A percentile compares a stretch with the other conserved stretches of the same genome.
Evolutionary conservation across 1,140 invertebrate genomes (phyloP).

Genomic region (Gryllus bimaculatus): DNA sequence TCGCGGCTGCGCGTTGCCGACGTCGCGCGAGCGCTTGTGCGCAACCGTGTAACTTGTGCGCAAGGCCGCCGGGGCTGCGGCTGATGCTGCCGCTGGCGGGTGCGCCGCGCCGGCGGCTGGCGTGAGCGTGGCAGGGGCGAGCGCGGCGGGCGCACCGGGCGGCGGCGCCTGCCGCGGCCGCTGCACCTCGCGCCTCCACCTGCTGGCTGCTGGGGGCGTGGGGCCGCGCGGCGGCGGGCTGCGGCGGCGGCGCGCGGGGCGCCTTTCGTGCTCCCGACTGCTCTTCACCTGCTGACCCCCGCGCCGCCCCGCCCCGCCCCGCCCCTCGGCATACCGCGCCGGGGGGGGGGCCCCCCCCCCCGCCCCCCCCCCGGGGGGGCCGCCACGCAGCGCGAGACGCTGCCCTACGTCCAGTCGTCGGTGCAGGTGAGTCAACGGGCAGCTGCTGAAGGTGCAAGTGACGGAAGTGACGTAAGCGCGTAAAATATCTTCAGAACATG

Average conservation of each 20-base stretch:
- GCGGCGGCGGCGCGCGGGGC: conserved; percentile 38
- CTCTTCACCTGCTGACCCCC: conserved; percentile 56
- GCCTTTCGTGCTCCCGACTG: conserved; percentile 32
- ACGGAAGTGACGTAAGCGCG: too few relatives aligned
- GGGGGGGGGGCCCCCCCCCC: too few relatives aligned
- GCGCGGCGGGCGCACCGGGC: too few relatives aligned
- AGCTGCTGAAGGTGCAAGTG: too few relatives aligned
- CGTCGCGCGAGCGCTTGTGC: too few relatives aligned
- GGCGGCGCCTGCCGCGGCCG: conserved; percentile 31
- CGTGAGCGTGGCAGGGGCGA: too few relatives aligned
- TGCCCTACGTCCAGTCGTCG: neutral
- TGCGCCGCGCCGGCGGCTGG: too few relatives aligned
- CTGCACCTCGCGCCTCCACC: conserved; percentile 58
- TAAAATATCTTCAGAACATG: too few relatives aligned
- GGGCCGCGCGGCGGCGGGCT: conserved; percentile 38
- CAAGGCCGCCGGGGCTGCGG: neutral
- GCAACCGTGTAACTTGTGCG: neutral
- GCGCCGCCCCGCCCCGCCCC: conserved; percentile 8
- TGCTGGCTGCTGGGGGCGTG: conserved; percentile 58
- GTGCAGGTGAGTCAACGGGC: too few relatives aligned
- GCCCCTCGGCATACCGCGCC: neutral
- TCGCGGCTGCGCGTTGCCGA: too few relatives aligned
- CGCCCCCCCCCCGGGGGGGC: too few relatives aligned
- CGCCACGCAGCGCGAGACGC: neutral
- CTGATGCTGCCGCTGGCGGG: neutral